Percentiles rank a stretch among this genome's conserved stretches.
These are phyloP conservation scores for Crambe crambe DNA, from an alignment of 37 sponge, comb jelly and placozoan genomes.

Conservation along the genomic window DNA sequence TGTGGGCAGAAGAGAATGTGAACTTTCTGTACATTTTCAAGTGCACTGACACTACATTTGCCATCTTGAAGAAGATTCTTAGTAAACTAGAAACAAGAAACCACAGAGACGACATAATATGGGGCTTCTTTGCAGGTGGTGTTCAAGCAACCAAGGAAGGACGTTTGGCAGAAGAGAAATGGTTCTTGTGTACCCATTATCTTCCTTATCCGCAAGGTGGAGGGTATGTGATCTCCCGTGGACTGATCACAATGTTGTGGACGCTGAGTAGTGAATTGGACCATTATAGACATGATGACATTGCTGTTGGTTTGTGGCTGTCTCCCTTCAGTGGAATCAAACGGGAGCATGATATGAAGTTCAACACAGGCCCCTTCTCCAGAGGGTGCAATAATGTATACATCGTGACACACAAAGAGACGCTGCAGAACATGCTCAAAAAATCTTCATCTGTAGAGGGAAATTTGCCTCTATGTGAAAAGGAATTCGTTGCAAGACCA, in stretches of 20 bases:
- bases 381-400: constrained; percentile 74
- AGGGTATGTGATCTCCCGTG: constrained; percentile 48
- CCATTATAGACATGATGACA: constrained; percentile 55
- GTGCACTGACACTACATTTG: constrained; percentile 71
- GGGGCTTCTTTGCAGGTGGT: constrained; percentile 56
- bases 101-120: constrained; percentile 6
- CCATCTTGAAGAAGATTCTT: constrained; percentile 17
- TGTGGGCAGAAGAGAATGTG: constrained; percentile 62
- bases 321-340: constrained; percentile 45
- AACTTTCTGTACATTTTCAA: constrained; percentile 62
- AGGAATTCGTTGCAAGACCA: constrained; percentile 18
- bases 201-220: constrained; percentile 72
- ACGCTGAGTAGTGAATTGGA: constrained; percentile 18
- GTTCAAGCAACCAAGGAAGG: constrained; percentile 20
- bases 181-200: constrained; percentile 47
- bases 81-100: constrained; percentile 13
- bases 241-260: constrained; percentile 27
- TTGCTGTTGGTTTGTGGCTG: constrained; percentile 60
- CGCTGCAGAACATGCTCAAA: constrained; percentile 41
- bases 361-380: constrained; percentile 76
- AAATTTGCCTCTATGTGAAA: constrained; percentile 10
- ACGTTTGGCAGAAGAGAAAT: constrained; percentile 21
- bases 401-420: constrained; percentile 65
- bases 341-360: constrained; percentile 63
- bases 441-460: background rate